Evolutionary conservation across 2,113 vertebrate genomes (phyloP), one percentile per base, ranked within the genome.

Genomic region (Gallinago jamesoni): DNA sequence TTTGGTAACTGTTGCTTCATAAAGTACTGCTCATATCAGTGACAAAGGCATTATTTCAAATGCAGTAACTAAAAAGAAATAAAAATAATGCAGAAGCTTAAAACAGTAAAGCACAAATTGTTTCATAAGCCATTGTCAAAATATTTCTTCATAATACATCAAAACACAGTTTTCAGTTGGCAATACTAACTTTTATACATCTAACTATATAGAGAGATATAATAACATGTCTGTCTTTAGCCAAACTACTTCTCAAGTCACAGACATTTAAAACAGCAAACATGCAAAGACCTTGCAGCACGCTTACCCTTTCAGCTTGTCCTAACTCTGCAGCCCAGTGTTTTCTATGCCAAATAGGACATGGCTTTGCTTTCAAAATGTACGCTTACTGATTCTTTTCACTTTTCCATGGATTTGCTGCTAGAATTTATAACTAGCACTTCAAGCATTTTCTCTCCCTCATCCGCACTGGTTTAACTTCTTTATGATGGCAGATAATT

Each of bases 401-500:
- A 90, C 67, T 97, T 96, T 95, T 62, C 82, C 9, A 6, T 3
- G 12, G 64, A 68, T 89, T 92, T 93, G 85, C 79, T 60, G 41
- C 78, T 87, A 37, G 95, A 96, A 96, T 97, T 87, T 62, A 23
- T 96, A 97, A 97, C 50, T 77, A 93, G 89, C 62, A 81, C 87
- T 97, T 96, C 87, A 96, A 94, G 85, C 63, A 79, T 93, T 96
- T 96, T 96, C 85, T 73, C 39, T 23, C 70, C 66, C 84, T 95
- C 30, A 7, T 78, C 70, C 16, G 7, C 93, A 55, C 91, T 70
- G 47, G 53, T 96, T 97, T 95, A 97, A 94, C 72, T 97, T 93
- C 93, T 97, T 95, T 90, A 95, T 96, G 97, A 98, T 97, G 97
- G 96, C 93, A 95, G 78, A 96, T 97, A 97, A 98, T 96, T 98